phyloP scores from a whole-genome alignment of 2,113 vertebrate species.

The Paramormyrops kingsleyae region DNA sequence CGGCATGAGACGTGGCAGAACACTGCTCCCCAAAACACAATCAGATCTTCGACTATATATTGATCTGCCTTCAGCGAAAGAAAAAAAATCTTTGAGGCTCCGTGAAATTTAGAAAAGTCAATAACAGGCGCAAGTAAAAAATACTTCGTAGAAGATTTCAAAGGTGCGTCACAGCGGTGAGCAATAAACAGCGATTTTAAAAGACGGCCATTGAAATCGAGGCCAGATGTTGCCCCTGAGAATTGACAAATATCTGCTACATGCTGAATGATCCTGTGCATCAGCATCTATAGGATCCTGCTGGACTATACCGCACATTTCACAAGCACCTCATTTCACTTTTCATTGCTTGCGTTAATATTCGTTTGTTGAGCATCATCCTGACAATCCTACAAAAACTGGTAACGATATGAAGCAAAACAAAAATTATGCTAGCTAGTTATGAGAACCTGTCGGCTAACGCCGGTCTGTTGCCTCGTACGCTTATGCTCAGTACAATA shows the following conservation, averaged over 20 bases:
- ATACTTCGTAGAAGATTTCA: background rate
- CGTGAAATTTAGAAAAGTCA: background rate
- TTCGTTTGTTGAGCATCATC: background rate
- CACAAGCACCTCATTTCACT: background rate
- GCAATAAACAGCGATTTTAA: background rate
- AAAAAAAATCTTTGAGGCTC: background rate
- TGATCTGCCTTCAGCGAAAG: background rate
- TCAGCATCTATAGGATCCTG: background rate
- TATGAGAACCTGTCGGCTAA: background rate
- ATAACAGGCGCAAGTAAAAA: background rate
- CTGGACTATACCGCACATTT: too few species aligned
- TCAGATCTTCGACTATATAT: background rate
- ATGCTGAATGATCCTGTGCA: background rate
- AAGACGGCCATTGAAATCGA: background rate
- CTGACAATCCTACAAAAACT: background rate
- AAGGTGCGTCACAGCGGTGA: background rate
- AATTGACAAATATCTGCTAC: background rate
- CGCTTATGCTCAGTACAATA: background rate
- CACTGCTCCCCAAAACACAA: background rate
- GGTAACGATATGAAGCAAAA: background rate
- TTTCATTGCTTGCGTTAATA: background rate
- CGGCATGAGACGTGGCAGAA: background rate
- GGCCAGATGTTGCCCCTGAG: background rate
- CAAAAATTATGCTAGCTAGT: background rate
- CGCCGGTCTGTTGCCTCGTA: background rate